A percentile compares a stretch with the other conserved stretches of the same genome.
Conservation (phyloP, 1,140 invertebrate genomes). For the Cydia strobilella region DNA sequence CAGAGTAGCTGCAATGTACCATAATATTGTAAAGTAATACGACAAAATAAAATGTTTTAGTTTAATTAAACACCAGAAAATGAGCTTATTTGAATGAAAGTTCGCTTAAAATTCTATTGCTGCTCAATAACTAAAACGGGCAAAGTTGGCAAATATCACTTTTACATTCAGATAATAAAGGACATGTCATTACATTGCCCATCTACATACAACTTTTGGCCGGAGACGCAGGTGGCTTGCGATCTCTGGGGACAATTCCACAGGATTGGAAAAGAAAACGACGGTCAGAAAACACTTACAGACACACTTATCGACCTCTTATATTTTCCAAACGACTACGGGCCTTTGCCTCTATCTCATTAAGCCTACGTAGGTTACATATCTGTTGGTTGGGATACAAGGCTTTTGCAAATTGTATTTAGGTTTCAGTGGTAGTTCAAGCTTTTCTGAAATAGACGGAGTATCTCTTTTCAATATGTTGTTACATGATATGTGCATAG, state of each 20-base stretch:
- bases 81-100: too few species aligned
- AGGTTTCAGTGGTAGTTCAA: too few species aligned
- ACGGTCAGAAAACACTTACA: constrained; percentile 54
- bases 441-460: too few species aligned
- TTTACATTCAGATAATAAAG: constrained; percentile 32
- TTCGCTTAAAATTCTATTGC: neutral
- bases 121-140: neutral
- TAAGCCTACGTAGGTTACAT: constrained; percentile 19
- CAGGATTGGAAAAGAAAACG: constrained; percentile 58
- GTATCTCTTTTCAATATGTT: too few species aligned
- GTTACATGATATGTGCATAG: neutral
- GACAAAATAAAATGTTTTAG: neutral
- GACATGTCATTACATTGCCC: constrained; percentile 16
- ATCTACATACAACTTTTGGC: constrained; percentile 29
- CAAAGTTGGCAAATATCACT: neutral
- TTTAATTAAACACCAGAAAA: neutral
- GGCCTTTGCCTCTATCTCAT: constrained; percentile 35
- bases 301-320: constrained; percentile 53
- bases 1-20: too few species aligned
- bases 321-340: constrained; percentile 43
- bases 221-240: constrained; percentile 48
- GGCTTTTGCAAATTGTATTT: neutral
- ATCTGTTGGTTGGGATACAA: neutral
- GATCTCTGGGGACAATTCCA: constrained; percentile 50
- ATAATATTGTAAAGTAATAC: too few species aligned